Base-by-base conservation (phyloP, 2,113 vertebrate genomes). In the Alosa alosa region DNA sequence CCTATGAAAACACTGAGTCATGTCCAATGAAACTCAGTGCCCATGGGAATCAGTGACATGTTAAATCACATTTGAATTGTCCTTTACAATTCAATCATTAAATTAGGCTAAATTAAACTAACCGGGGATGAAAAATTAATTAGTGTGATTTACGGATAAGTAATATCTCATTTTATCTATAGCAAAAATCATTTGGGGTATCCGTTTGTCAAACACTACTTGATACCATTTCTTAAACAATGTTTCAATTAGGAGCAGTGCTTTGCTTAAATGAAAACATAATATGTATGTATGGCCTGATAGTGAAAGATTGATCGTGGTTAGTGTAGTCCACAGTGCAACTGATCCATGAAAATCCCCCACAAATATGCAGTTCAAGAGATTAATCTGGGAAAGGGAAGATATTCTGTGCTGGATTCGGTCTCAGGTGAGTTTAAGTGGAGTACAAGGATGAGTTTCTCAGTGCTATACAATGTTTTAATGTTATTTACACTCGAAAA, bases 101-200 rank as follows among this genome's bases (percentile, higher is more conserved):
- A 64, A 64, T 25, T 64, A 64, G 57, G 57, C 57, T 64, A 64
- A 22, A 64, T 64, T 64, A 64, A 64, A 64, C 57, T 64, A 64
- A 6, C 9, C n/a, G 22, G 2, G n/a, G 22, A 57, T 57, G 4
- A 20, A 57, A 18, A 64, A 9, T 4, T 0, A 25, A 64, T 64
- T 64, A 64, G 57, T 25, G 6, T 64, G 57, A 25, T 64, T 25
- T n/a, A 13, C n/a, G 22, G 6, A n/a, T 22, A 3, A 64, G 57
- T 64, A 6, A 22, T n/a, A 64, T 64, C 18, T 60, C 55, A n/a
- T 60, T 60, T 60, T 60, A 60, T 60, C 18, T 22, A 20, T 60
- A 20, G 18, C 22, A 31, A 64, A 64, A 64, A 64, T 25, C 57
- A 25, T 22, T 25, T 64, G 57, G 20, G 57, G 4, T 64, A 31